Evolutionary conservation across 2,888 invertebrate species (phyloP), one percentile per base, ranked within the genome.

Genomic region (Coleophora deauratella): DNA sequence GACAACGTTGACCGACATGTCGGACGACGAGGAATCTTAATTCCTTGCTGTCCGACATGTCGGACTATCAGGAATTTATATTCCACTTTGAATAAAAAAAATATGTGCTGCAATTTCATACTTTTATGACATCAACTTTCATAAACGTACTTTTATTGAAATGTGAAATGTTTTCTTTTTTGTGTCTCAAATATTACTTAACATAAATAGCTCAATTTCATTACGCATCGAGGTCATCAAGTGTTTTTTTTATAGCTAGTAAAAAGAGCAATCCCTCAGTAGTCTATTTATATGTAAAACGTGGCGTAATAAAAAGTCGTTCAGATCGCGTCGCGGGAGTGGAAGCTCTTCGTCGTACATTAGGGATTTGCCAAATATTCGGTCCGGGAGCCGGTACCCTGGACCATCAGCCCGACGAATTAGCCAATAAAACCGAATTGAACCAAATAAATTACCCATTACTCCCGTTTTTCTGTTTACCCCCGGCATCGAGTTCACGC

Each of bases 371-470:
- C 54, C 62, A 64, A 72, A 72, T 66, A 70, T 70, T 67, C 53
- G 51, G 50, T 53, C 43, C 48, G 48, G 57, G 48, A 55, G 55
- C 51, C 50, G 42, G 47, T 47, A 50, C 62, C 58, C 59, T 56
- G 57, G 59, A 60, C 62, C 50, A 68, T 68, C 71, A 65, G 65
- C 67, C 67, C 79, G 73, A 79, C 75, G 78, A 80, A 82, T 82
- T 80, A 80, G 75, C 75, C 74, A 75, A 82, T 82, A 82, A 81
- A 82, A 77, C 68, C 73, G 79, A 80, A 82, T 82, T 80, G 81
- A 72, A 74, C 66, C 66, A 72, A 79, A 80, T 82, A 82, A 81
- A 81, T 79, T 72, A 66, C 50, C 66, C 72, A 74, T 75, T 73
- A 73, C 63, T 62, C 57, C 63, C 70, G 69, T 72, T 74, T 78